Base-by-base conservation (phyloP, 2,888 invertebrate genomes). In the Pherbina coryleti region DNA sequence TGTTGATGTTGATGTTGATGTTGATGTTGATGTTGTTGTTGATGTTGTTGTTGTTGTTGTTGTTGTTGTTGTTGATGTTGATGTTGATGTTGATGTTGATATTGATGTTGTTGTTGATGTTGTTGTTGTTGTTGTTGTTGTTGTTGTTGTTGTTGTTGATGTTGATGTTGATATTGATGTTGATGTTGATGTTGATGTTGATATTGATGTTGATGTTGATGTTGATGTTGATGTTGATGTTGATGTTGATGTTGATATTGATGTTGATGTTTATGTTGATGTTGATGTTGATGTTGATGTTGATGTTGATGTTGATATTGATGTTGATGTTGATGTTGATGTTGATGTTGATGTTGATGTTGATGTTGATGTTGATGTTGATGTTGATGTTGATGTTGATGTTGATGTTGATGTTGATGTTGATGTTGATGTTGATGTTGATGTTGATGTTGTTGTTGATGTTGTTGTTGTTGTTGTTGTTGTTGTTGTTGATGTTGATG, bases 51-150 rank as follows among this genome's bases (percentile, higher is more conserved):
- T 60, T 60, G 25, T 11, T 60, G 11, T 62, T 62, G 62, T 3
- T 28, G 7, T 7, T 11, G 25, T 49, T 19, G n/a, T 49, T 19
- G 14, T 14, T 49, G 25, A 37, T 22, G 19, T 34, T 72, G 31
- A 34, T 37, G 75, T 80, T 69, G 31, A n/a, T n/a, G n/a, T n/a
- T n/a, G n/a, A n/a, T n/a, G n/a, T n/a, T n/a, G n/a, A n/a, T n/a
- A n/a, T n/a, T 53, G 72, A 75, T 80, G 75, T 80, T 66, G 73
- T 80, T 78, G 67, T 74, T 78, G 8, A 77, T 81, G 3, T 79
- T 60, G 44, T 79, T 28, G 4, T 19, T 28, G 25, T 31, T n/a
- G n/a, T 31, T 62, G 8, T 14, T 5, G 25, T 44, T 19, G 62
- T 11, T 31, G 22, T 28, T 64, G 31, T 31, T 64, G 25, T 31